Evolutionary conservation across 2,888 invertebrate species (phyloP).

Genomic region (Heliconius ethilla): DNA sequence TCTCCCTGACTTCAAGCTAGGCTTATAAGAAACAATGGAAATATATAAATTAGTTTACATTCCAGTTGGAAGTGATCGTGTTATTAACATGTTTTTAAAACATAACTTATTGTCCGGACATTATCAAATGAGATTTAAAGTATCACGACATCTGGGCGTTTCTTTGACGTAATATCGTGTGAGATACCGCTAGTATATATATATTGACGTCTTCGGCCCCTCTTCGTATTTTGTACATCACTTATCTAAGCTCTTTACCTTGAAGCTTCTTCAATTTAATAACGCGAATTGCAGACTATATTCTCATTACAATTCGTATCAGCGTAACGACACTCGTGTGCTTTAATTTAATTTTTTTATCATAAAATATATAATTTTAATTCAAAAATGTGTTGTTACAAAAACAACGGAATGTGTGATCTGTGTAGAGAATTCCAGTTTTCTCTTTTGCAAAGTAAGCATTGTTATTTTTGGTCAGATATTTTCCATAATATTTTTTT

Average conservation of each 20-base stretch:
- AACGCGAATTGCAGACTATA: conserved; percentile 60
- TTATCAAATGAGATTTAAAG: conserved; percentile 73
- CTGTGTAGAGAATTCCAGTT: conserved; percentile 76
- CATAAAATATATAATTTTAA: conserved; percentile 32
- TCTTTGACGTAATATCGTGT: conserved; percentile 78
- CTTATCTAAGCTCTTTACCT: conserved; percentile 80
- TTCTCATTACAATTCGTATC: conserved; percentile 49
- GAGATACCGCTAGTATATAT: conserved; percentile 79
- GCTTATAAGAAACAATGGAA: neutral
- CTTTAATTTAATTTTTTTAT: conserved; percentile 30
- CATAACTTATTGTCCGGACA: conserved; percentile 64
- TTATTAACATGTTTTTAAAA: conserved; percentile 52
- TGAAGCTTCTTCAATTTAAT: conserved; percentile 71
- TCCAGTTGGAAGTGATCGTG: neutral
- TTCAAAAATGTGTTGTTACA: conserved; percentile 76
- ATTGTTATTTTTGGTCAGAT: conserved; percentile 33
- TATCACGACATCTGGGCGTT: conserved; percentile 77
- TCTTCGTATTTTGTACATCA: conserved; percentile 74
- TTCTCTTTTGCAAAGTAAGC: conserved; percentile 73
- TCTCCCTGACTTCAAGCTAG: neutral
- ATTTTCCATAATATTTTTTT: neutral
- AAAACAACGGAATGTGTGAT: conserved; percentile 75
- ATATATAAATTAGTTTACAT: neutral
- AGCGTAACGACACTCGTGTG: conserved; percentile 40
- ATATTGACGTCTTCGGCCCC: conserved; percentile 72